Percentiles rank a stretch among this genome's conserved stretches.
These are phyloP conservation scores for Tupaia chinensis DNA, from an alignment of 2,113 vertebrate genomes.

Conservation along the genomic window DNA sequence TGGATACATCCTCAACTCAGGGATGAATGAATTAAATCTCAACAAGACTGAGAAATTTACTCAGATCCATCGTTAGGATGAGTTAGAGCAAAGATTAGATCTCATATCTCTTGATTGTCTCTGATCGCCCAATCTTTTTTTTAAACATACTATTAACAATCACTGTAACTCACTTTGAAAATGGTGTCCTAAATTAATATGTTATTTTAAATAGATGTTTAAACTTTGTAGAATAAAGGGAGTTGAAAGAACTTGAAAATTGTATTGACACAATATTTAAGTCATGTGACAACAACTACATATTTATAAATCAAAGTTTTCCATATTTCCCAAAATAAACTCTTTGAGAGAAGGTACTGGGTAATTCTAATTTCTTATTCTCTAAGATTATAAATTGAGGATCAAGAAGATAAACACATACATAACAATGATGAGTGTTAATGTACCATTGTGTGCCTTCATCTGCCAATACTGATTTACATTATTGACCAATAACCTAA, in stretches of 20 bases:
- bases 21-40: neutral
- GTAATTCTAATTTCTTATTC: neutral
- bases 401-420: slow-evolving; percentile 24
- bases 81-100: neutral
- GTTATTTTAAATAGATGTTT: neutral
- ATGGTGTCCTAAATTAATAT: neutral
- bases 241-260: neutral
- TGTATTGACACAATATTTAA: neutral
- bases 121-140: neutral
- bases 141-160: neutral
- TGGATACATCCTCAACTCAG: neutral
- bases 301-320: slow-evolving; percentile 43
- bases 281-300: neutral
- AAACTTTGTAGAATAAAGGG: neutral
- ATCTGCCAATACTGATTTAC: neutral
- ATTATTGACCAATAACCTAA: neutral
- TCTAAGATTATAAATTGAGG: neutral
- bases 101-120: neutral
- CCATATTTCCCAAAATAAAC: neutral
- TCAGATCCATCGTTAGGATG: neutral
- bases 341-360: neutral
- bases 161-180: neutral
- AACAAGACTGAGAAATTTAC: neutral
- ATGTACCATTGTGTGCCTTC: neutral
- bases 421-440: neutral